Evolutionary conservation across 2,888 invertebrate genomes (phyloP), one percentile per base, ranked within the genome.

Genomic region (Plagiodera versicolora): DNA sequence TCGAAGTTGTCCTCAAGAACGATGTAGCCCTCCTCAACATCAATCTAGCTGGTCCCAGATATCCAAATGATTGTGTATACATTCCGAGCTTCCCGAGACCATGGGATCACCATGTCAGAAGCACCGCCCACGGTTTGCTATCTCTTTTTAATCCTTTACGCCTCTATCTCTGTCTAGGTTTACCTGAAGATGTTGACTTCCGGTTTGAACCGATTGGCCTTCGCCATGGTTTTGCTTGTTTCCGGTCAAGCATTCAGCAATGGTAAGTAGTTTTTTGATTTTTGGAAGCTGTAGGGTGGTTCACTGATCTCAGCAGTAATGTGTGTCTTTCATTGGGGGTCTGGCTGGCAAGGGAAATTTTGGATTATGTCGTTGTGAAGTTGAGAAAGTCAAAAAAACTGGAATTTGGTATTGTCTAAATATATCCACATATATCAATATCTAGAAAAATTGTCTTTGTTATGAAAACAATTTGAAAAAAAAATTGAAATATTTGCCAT

Each of bases 221-320:
- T 74, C 68, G 68, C 78, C 61, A 70, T 79, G 61, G 66, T 77
- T 64, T 73, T 80, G 49, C 69, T 79, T 59, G 69, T 75, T 58
- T 74, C 74, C 59, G 77, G 77, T 67, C 79, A 79, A 72, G 79
- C 77, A 66, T 75, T 79, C 73, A 77, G 78, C 63, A 79, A 75
- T 68, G 80, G 80, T 80, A 72, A 80, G 80, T 80, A 39, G 56
- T 65, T 20, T 69, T 74, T 70, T 63, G 64, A 54, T 58, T 68
- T 69, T 69, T 50, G 6, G 18, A 32, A 8, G 39, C n/a, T 14
- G 39, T 10, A 3, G 39, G 39, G 4, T 8, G 14, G 4, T 39
- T 32, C 32, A 32, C 32, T 32, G 32, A 32, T 10, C 32, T 32
- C 2, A 32, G 28, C 5, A n/a, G n/a, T 24, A 6, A 24, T 24